phyloP scores from a whole-genome alignment of 2,113 vertebrate species.

The Malurus cyaneus region DNA sequence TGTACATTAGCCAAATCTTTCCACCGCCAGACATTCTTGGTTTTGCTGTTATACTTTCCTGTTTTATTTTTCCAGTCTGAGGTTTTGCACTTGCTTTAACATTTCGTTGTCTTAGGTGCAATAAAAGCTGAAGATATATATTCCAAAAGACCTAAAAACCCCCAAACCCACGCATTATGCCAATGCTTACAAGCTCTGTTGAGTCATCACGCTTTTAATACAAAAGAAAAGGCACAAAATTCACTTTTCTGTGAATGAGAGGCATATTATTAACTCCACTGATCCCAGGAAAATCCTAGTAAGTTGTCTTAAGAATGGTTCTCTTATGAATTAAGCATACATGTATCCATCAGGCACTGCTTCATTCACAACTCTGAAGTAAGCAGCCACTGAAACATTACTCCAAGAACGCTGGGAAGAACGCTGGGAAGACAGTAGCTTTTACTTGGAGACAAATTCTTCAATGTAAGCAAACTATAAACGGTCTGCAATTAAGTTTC shows the following conservation, averaged over 20 bases:
- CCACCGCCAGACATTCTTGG: not conserved
- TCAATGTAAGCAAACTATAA: not conserved
- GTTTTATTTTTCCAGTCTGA: not conserved
- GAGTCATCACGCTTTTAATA: not conserved
- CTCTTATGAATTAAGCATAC: not conserved
- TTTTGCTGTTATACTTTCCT: not conserved
- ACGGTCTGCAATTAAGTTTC: not conserved
- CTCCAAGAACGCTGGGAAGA: not conserved
- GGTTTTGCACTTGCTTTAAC: not conserved
- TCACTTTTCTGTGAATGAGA: not conserved
- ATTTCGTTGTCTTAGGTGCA: not conserved
- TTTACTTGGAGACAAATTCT: not conserved
- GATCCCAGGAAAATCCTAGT: not conserved
- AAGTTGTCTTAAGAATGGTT: constrained; percentile 1
- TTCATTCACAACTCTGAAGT: not conserved
- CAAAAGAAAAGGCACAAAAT: not conserved
- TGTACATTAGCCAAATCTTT: not conserved
- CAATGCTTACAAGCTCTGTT: not conserved
- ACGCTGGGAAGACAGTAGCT: not conserved
- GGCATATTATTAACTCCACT: not conserved
- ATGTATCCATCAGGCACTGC: not conserved
- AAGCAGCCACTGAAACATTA: not conserved
- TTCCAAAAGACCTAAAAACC: not conserved
- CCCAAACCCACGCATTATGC: not conserved
- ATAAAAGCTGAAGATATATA: not conserved